Base-by-base conservation (phyloP, 2,888 invertebrate species). In the Conistra vaccinii region DNA sequence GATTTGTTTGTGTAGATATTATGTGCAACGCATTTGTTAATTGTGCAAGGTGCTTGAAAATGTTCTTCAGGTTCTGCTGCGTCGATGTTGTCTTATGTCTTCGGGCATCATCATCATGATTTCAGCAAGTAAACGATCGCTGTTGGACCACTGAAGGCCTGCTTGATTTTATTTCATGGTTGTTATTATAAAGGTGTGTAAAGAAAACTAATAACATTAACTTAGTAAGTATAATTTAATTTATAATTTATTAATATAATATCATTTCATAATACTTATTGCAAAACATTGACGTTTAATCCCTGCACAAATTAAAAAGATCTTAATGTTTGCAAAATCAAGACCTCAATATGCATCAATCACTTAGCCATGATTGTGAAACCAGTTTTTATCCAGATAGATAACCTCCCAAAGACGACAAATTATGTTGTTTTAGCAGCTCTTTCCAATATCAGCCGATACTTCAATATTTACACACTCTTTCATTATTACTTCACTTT, bases 201-300 rank as follows among this genome's bases (percentile, higher is more conserved):
- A 74, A 63, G 6, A 29, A 63, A 67, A 75, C 48, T 3, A 76
- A 9, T 65, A 42, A 29, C n/a, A 58, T 12, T 67, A 3, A 26
- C 26, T 23, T 26, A 4, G 20, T 7, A 12, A 4, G 20, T 7
- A 12, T 20, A 60, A 23, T 60, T 42, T 23, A 39, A 60, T 68
- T 57, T 5, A 32, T 51, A 48, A 35, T n/a, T 23, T n/a, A 35
- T 35, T 35, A 29, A 2, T 26, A 17, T 32, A 7, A 17, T 26
- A 45, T 23, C 1, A 61, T 23, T 35, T 60, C 14, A 51, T 39
- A 60, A 32, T 66, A 32, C 2, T 9, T 48, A 69, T 26, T 55
- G 0, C 10, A 32, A 23, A 42, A n/a, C 3, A 71, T 42, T n/a
- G 29, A 4, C 7, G 17, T 42, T 6, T 45, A n/a, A 29, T 29